phyloP scores from a whole-genome alignment of 2,797 vertebrate genomes.

The Catostomus latipinnis region DNA sequence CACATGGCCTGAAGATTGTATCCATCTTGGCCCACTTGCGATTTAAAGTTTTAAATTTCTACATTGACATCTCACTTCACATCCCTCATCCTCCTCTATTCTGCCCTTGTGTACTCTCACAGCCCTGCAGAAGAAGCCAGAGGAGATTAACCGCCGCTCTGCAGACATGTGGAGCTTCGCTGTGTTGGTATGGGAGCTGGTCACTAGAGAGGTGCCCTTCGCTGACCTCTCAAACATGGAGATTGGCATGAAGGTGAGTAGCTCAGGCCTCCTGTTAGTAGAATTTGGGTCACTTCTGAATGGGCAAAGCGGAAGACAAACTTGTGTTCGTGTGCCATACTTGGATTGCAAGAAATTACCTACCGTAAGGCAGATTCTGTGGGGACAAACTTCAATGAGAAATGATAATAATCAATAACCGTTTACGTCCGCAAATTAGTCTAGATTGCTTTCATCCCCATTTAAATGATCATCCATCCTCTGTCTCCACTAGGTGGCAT shows the following conservation, averaged over 20 bases:
- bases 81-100: not conserved
- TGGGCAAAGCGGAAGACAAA: too few species aligned
- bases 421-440: too few species aligned
- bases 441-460: not conserved
- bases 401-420: too few species aligned
- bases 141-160: constrained; percentile 96
- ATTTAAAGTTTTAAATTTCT: too few species aligned
- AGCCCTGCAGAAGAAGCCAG: constrained; percentile 95
- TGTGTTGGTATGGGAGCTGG: constrained; percentile 94
- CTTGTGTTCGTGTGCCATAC: too few species aligned
- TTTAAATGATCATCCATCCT: not conserved
- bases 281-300: too few species aligned
- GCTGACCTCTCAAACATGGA: constrained; percentile 98
- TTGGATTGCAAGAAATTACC: too few species aligned
- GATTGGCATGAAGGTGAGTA: constrained; percentile 95
- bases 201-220: constrained; percentile 96
- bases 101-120: constrained; percentile 4
- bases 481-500: constrained; percentile 80
- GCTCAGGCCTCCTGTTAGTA: not conserved
- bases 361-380: too few species aligned
- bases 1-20: too few species aligned
- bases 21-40: too few species aligned
- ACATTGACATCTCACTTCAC: not conserved
- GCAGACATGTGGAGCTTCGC: constrained; percentile 99
- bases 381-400: too few species aligned